phyloP scores from a whole-genome alignment of 2,888 invertebrate species.

The Drosophila mercatorum region DNA sequence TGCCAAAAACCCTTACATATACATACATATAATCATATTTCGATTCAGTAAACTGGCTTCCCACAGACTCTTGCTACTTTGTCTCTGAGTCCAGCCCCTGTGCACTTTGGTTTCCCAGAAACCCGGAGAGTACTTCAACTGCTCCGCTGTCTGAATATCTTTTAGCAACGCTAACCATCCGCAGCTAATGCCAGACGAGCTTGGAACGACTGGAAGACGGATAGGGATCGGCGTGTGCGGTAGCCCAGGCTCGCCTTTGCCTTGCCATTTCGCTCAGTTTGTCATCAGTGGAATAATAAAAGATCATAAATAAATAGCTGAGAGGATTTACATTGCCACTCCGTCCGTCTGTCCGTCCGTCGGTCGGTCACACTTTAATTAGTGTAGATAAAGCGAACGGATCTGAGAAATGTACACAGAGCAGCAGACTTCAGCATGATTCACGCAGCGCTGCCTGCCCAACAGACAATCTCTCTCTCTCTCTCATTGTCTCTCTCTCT shows the following conservation, averaged over 20 bases:
- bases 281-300: constrained; percentile 70
- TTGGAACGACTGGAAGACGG: constrained; percentile 5
- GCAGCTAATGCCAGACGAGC: constrained; percentile 60
- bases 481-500: not conserved
- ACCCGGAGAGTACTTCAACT: constrained; percentile 16
- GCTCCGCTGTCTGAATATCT: constrained; percentile 23
- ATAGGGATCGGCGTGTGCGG: constrained; percentile 70
- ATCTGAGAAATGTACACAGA: constrained; percentile 67
- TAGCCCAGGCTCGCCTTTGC: constrained; percentile 45
- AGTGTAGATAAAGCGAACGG: constrained; percentile 72
- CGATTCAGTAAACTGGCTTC: constrained; percentile 5
- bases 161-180: constrained; percentile 62
- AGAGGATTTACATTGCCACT: constrained; percentile 56
- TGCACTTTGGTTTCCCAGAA: constrained; percentile 41
- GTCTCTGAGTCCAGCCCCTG: constrained; percentile 35
- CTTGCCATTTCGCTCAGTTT: constrained; percentile 32
- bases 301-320: constrained; percentile 74
- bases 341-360: not conserved
- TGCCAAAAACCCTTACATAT: not conserved
- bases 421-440: constrained; percentile 43
- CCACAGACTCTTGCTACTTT: constrained; percentile 41
- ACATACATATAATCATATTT: not conserved
- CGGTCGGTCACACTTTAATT: constrained; percentile 75
- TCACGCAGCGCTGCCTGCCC: constrained; percentile 33
- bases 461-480: not conserved